Evolutionary conservation across 2,113 vertebrate species (phyloP), one percentile per base, ranked within the genome.

Genomic region (Actenoides lindsayi): DNA sequence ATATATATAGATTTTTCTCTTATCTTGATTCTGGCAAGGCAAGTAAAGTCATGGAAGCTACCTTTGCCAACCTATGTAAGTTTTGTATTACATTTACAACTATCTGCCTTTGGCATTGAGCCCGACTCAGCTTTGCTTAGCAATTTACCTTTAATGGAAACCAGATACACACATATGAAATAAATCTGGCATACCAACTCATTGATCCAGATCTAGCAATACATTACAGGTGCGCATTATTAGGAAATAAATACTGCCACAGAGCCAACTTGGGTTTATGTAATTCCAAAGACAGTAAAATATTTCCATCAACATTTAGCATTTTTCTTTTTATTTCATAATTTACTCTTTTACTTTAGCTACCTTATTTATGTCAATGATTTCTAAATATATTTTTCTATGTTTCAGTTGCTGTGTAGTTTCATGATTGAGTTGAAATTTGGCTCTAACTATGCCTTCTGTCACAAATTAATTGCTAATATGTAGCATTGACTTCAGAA

Each of bases 271-370:
- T 37, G 5, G 10, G 4, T n/a, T 91, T 63, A 27, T 63, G 8
- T 41, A 84, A 70, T 21, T 87, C 51, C 63, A 93, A 3, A 9
- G 19, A 91, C 7, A 91, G 5, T 42, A 53, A 83, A 83, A 37
- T 78, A 78, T 56, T 87, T 23, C 14, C 20, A 51, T 33, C 8
- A 42, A 37, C 0, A 24, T 41, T 62, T 57, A 60, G 0, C 1
- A 18, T 44, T 73, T 87, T 88, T 77, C 4, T 28, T 60, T 91
- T 56, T 42, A 30, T 57, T 78, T 44, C 2, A 25, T 54, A 54
- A 0, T 67, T 77, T n/a, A 41, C 0, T 0, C 2, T 35, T 20
- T 44, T 62, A 4, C 35, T 74, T 74, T 51, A 63, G 23, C 6
- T 62, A 39, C 5, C 0, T 0, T 48, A 13, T 20, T 68, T 79